Conservation (phyloP, 1,140 invertebrate species). For the Zaprionus ghesquierei region DNA sequence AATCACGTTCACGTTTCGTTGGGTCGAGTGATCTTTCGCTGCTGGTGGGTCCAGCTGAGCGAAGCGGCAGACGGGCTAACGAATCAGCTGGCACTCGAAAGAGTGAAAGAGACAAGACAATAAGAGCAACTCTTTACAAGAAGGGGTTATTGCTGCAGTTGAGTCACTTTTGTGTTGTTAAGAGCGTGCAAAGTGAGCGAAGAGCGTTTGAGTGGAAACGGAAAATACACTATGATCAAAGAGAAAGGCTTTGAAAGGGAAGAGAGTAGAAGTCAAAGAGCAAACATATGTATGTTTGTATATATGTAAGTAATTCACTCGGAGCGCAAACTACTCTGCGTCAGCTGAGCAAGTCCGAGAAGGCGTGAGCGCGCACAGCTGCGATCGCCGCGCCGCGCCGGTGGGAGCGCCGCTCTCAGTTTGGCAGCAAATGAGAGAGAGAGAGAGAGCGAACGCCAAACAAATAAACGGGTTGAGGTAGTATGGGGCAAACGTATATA, state of each 20-base stretch:
- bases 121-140: background rate
- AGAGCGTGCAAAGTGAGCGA: background rate
- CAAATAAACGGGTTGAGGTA: constrained; percentile 31
- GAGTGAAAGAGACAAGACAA: background rate
- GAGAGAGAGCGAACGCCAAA: constrained; percentile 2
- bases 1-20: constrained; percentile 66
- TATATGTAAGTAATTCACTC: background rate
- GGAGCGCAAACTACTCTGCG: background rate
- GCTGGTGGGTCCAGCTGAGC: background rate
- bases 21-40: constrained; percentile 34
- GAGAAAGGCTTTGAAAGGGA: background rate
- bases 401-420: constrained; percentile 19
- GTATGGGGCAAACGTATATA: background rate
- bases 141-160: background rate
- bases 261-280: background rate
- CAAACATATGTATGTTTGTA: background rate
- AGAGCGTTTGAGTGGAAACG: constrained; percentile 15
- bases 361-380: background rate
- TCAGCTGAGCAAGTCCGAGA: background rate
- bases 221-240: background rate
- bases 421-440: background rate
- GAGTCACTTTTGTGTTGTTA: background rate
- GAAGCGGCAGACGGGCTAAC: background rate
- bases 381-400: constrained; percentile 16
- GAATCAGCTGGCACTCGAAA: constrained; percentile 27